A percentile compares a stretch with the other conserved stretches of the same genome.
Conservation (phyloP, 2,113 vertebrate genomes). For the mouse (Mus musculus) region DNA sequence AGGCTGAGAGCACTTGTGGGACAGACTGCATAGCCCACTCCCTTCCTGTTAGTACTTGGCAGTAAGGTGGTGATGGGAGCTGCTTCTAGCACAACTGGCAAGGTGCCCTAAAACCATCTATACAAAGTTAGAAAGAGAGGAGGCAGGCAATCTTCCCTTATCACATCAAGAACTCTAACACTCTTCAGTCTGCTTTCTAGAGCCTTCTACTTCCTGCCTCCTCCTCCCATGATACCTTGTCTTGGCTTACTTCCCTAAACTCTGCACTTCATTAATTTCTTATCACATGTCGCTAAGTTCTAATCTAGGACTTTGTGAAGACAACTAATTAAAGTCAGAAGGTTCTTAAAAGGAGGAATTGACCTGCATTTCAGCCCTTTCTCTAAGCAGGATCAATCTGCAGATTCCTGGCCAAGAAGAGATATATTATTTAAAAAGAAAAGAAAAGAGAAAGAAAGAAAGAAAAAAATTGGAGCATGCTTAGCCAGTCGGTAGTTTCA, state of each 20-base stretch:
- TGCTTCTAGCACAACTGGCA: neutral
- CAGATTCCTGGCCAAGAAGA: neutral
- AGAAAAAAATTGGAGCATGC: neutral
- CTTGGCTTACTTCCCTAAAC: neutral
- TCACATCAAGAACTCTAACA: too few species aligned
- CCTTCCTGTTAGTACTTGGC: neutral
- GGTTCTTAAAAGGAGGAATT: constrained; percentile 24
- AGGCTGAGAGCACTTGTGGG: fast-evolving
- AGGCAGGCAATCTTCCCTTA: neutral
- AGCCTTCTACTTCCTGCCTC: neutral
- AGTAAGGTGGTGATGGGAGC: neutral
- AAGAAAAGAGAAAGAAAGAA: neutral
- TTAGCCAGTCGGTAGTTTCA: neutral
- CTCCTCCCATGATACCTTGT: neutral
- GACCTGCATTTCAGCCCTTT: constrained; percentile 37
- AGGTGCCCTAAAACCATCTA: neutral
- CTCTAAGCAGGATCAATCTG: constrained; percentile 15
- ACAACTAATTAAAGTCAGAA: constrained; percentile 40
- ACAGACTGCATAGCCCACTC: neutral
- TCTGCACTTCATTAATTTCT: constrained; percentile 17
- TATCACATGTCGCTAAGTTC: constrained; percentile 18
- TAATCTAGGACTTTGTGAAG: constrained; percentile 22
- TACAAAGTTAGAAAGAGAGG: neutral
- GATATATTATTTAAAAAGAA: neutral
- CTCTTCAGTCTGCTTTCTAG: neutral